A percentile compares a stretch with the other conserved stretches of the same genome.
phyloP scores from a whole-genome alignment of 2,113 vertebrate species.

The Scytalopus superciliaris region DNA sequence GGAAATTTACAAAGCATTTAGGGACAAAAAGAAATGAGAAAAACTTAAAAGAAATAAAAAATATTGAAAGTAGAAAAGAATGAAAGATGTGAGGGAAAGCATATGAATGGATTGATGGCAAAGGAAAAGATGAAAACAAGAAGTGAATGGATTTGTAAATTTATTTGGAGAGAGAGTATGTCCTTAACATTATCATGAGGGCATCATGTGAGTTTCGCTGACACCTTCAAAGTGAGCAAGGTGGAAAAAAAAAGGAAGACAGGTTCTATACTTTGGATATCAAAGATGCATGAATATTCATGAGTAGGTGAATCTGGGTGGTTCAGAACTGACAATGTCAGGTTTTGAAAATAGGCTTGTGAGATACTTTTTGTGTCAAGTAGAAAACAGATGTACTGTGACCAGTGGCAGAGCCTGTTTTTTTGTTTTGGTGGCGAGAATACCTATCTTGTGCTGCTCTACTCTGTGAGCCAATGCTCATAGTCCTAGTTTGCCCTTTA shows the following conservation, averaged over 20 bases:
- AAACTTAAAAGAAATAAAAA: background rate
- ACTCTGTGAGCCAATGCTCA: background rate
- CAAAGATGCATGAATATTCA: background rate
- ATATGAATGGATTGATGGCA: background rate
- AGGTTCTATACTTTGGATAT: background rate
- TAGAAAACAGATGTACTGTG: background rate
- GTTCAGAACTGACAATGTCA: rapidly evolving
- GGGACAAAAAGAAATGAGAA: background rate
- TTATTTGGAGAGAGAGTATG: background rate
- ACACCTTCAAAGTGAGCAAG: background rate
- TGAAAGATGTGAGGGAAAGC: background rate
- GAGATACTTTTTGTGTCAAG: background rate
- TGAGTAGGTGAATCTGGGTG: background rate
- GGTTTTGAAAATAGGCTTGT: background rate
- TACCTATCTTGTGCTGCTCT: background rate
- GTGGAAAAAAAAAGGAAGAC: background rate
- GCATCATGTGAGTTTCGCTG: background rate
- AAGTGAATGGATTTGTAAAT: background rate
- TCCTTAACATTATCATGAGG: background rate
- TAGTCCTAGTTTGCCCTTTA: background rate
- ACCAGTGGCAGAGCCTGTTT: background rate
- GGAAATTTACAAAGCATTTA: background rate
- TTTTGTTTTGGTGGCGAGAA: background rate
- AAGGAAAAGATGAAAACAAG: background rate
- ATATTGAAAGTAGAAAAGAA: background rate